Percentiles rank a stretch among this genome's conserved stretches.
These are phyloP conservation scores for Mugil cephalus DNA, from an alignment of 2,113 vertebrate species.

Conservation along the genomic window DNA sequence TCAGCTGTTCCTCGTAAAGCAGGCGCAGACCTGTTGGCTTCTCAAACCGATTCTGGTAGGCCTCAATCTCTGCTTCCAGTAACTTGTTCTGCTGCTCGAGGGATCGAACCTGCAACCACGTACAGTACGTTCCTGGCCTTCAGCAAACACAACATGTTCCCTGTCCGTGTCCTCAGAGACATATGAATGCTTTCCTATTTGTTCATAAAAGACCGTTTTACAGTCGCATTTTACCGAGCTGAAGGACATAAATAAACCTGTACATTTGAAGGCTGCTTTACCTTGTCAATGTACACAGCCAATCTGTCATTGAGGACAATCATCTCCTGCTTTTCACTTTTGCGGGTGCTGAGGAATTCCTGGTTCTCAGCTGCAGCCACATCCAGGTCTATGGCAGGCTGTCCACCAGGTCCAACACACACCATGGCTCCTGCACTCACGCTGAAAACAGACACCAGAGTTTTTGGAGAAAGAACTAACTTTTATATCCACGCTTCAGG, in stretches of 20 bases:
- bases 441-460: slow-evolving; percentile 54
- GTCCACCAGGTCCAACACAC: slow-evolving; percentile 68
- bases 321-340: slow-evolving; percentile 76
- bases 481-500: too few relatives aligned
- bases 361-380: slow-evolving; percentile 80
- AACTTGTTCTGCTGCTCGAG: slow-evolving; percentile 79
- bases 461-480: too few relatives aligned
- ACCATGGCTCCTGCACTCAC: slow-evolving; percentile 66
- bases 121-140: neutral
- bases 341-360: slow-evolving; percentile 77
- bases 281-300: slow-evolving; percentile 81
- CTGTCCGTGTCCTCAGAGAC: slow-evolving; percentile 1
- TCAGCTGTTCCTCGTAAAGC: slow-evolving; percentile 82
- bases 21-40: slow-evolving; percentile 73
- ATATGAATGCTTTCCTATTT: neutral
- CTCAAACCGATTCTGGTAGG: slow-evolving; percentile 73
- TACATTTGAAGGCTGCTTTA: slow-evolving; percentile 12
- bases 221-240: neutral
- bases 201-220: neutral
- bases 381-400: slow-evolving; percentile 73
- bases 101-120: slow-evolving; percentile 77
- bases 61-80: slow-evolving; percentile 75
- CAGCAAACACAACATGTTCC: slow-evolving; percentile 1
- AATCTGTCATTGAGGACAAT: slow-evolving; percentile 83
- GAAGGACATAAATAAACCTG: neutral